Percentiles rank a stretch among this genome's conserved stretches.
Evolutionary conservation across 2,888 invertebrate genomes (phyloP).

Genomic region (Clitarchus hookeri): DNA sequence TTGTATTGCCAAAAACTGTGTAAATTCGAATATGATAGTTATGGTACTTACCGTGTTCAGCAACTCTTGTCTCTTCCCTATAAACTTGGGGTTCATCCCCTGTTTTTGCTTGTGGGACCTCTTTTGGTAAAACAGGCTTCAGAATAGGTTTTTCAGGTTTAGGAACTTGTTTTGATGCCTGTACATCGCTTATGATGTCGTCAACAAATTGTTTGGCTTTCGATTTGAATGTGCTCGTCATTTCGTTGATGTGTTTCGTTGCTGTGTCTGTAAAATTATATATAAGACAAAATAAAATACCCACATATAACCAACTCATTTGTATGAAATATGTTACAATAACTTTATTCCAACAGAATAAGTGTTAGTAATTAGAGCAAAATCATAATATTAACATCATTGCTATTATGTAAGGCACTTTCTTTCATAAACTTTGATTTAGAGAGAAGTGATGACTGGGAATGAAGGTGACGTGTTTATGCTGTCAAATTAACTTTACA

Average conservation of each 20-base stretch:
- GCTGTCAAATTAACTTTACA: too few species aligned
- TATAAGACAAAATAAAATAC: not conserved
- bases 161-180: conserved; percentile 52
- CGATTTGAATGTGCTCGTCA: conserved; percentile 69
- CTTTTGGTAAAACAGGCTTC: conserved; percentile 53
- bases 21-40: not conserved
- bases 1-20: too few species aligned
- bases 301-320: not conserved
- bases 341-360: not conserved
- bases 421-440: too few species aligned
- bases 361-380: not conserved
- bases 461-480: too few species aligned
- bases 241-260: conserved; percentile 66
- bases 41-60: conserved; percentile 69
- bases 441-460: too few species aligned
- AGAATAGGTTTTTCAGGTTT: conserved; percentile 54
- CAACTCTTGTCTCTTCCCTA: conserved; percentile 69
- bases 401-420: too few species aligned
- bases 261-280: conserved; percentile 56
- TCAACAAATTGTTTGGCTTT: conserved; percentile 70
- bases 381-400: not conserved
- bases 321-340: not conserved
- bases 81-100: conserved; percentile 68
- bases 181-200: conserved; percentile 67
- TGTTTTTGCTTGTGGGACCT: conserved; percentile 53